Base-by-base conservation (phyloP, 2,888 invertebrate species). In the Rutpela maculata region DNA sequence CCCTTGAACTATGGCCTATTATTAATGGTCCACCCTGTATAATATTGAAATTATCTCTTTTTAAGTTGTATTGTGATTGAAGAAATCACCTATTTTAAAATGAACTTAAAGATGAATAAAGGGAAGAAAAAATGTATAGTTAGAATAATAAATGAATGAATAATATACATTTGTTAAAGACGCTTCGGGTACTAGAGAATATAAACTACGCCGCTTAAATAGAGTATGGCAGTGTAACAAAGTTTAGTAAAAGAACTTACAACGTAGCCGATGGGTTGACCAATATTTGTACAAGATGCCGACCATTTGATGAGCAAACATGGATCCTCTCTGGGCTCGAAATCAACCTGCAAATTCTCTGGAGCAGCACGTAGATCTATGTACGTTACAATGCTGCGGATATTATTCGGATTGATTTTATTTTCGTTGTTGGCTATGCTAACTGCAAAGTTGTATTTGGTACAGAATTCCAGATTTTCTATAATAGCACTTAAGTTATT, bases 291-390 rank as follows among this genome's bases (percentile, higher is more conserved):
- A 79, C 87, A 87, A 59, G 87, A 84, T 10, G 87, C 84, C 62
- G 86, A 86, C 87, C 87, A 87, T 79, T 82, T 85, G 68, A 87
- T 85, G 59, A 85, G 80, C 76, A 87, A 76, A 81, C 87, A 87
- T 9, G 87, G 87, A 17, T 81, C 75, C 26, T 83, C 83, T 70
- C 80, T 81, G 9, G 86, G 85, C 55, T 85, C 81, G 66, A 85
- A 85, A 68, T 86, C 87, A n/a, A 85, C 84, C 79, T 83, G 81
- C 56, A 87, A 81, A 69, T 86, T 80, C 73, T 81, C 63, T 17
- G 87, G 87, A 18, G 85, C 77, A 7, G 82, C 81, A 67, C 75
- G 69, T 19, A 77, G 78, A 79, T 87, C 85, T 66, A 83, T 78
- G 31, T 82, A 84, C 38, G 87, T 87, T 17, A 85, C 84, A 67